These are phyloP conservation scores for Cryptus viduatorius DNA, from an alignment of 2,888 invertebrate species.

Conservation along the genomic window DNA sequence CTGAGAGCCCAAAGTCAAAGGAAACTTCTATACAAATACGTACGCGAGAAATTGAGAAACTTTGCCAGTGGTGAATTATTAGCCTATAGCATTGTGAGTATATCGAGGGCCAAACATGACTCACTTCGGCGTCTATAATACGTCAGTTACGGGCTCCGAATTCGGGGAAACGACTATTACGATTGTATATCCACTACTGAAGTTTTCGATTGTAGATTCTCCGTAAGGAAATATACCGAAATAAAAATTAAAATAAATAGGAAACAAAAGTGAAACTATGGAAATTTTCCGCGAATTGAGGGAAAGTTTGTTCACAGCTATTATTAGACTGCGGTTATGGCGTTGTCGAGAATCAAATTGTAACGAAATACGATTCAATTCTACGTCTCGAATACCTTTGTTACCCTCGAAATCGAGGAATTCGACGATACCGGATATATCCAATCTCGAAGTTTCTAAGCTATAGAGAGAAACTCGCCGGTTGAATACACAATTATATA, in stretches of 20 bases:
- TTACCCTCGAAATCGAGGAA: neutral
- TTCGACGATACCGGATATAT: neutral
- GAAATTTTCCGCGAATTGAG: conserved; percentile 4
- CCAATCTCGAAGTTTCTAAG: conserved; percentile 5
- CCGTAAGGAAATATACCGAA: too few relatives aligned
- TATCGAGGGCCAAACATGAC: neutral
- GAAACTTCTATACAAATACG: conserved; percentile 2
- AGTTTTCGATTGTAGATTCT: too few relatives aligned
- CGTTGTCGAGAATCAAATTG: conserved; percentile 1
- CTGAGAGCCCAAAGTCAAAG: conserved; percentile 8
- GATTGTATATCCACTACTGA: too few relatives aligned
- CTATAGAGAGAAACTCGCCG: conserved; percentile 10
- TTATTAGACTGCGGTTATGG: neutral
- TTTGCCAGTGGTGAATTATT: too few relatives aligned
- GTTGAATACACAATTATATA: conserved; percentile 24
- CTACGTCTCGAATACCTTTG: neutral
- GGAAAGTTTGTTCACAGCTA: neutral
- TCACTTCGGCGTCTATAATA: neutral
- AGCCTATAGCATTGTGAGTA: too few relatives aligned
- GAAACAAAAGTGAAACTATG: neutral
- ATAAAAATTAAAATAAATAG: too few relatives aligned
- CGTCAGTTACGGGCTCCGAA: too few relatives aligned
- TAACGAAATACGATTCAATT: conserved; percentile 1
- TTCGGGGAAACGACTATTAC: too few relatives aligned
- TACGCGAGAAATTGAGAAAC: too few relatives aligned